These are phyloP conservation scores for Aelia acuminata DNA, from an alignment of 2,888 invertebrate species.

Conservation along the genomic window DNA sequence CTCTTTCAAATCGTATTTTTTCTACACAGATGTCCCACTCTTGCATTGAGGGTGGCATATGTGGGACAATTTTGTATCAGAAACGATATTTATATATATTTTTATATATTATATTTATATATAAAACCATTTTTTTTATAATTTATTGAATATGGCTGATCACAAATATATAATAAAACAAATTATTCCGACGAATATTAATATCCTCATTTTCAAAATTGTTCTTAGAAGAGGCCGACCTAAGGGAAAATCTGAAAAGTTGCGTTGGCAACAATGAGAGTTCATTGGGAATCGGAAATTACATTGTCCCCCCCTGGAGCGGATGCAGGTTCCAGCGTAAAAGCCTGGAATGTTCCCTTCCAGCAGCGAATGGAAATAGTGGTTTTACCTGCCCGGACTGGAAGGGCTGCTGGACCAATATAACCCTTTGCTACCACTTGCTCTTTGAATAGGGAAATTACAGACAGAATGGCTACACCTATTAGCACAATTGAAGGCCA, in stretches of 20 bases:
- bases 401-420: slow-evolving; percentile 16
- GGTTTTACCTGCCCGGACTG: slow-evolving; percentile 25
- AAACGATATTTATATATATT: no score
- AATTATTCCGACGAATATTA: no score
- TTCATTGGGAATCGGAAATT: slow-evolving; percentile 46
- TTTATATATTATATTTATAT: no score
- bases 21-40: no score
- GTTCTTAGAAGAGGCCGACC: background rate
- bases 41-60: no score
- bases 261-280: slow-evolving; percentile 46
- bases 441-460: slow-evolving; percentile 53
- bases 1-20: no score
- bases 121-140: no score
- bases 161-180: no score
- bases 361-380: slow-evolving; percentile 44
- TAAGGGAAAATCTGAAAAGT: slow-evolving; percentile 25
- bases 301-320: slow-evolving; percentile 36
- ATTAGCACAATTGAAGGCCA: slow-evolving; percentile 55
- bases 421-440: slow-evolving; percentile 46
- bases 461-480: slow-evolving; percentile 53
- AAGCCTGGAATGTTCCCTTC: slow-evolving; percentile 50
- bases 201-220: no score
- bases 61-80: no score
- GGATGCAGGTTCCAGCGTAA: slow-evolving; percentile 45
- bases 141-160: no score